Base-by-base conservation (phyloP, 2,888 invertebrate genomes). In the Entomobrya proxima region DNA sequence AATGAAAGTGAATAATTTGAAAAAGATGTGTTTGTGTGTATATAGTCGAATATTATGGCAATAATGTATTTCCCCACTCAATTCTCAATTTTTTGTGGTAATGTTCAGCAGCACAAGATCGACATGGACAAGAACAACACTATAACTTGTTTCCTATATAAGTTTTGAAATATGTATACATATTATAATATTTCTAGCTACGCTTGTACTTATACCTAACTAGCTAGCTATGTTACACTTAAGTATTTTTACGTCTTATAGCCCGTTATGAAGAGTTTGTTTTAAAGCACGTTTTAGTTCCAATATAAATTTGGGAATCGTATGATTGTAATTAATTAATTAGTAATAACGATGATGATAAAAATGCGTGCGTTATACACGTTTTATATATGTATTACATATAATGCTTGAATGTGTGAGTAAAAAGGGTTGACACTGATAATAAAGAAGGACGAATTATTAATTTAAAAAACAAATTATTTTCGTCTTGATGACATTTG, bases 211-310 rank as follows among this genome's bases (percentile, higher is more conserved):
- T 40, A 40, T 40, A 40, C 44, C 44, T 40, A 40, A 11, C n/a
- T n/a, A n/a, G n/a, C 44, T 40, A 40, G 7, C 15, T 11, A 40
- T 40, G 15, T 40, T 40, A 40, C 44, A 69, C 24, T 50, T 75
- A 52, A 13, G 18, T 64, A 35, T 64, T 18, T 35, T 67, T 21
- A 75, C 74, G 74, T 74, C 74, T 30, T 21, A 32, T 76, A 76
- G 58, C 76, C 58, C 58, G 76, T 40, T 76, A 30, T 37, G 58
- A 76, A 58, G 30, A 58, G 58, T 76, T 55, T 76, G 55, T 76
- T 58, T 82, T 82, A 82, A 82, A 82, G 82, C 82, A 82, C 82
- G 52, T 75, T 82, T 55, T 82, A 82, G 74, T 82, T 82, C 58
- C 74, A 81, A 74, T 74, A 35, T 35, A 47, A 64, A 64, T 82